Evolutionary conservation across 2,113 vertebrate species (phyloP), one percentile per base, ranked within the genome.

Genomic region (Stictonetta naevosa): DNA sequence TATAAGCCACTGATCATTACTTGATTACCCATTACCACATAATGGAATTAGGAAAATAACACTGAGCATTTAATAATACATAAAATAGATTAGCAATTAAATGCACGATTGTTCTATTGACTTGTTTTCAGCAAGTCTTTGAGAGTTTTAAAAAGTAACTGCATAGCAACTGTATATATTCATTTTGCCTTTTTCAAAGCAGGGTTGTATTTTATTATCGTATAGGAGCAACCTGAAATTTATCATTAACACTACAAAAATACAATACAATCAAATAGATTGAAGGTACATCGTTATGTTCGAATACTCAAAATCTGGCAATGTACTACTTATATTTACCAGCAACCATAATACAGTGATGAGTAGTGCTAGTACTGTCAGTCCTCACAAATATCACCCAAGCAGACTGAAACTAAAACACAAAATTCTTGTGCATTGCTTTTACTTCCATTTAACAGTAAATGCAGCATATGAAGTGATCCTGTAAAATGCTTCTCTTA

Each of bases 371-470:
- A 96, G 79, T 95, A 91, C 76, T 86, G 74, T 73, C 88, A 88
- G 69, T 83, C 66, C 92, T 90, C 90, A 86, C 63, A 95, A 92
- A 90, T 89, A 95, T 84, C 92, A 76, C 88, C 88, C 53, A 91
- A 93, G 68, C 75, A 87, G 81, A 93, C 86, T 92, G 79, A 87
- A 94, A 67, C 46, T 91, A 93, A 92, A 96, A 80, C 62, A 79
- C 63, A 53, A 36, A 90, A 68, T 92, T 96, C 67, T 64, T 93
- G 48, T 83, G 86, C 81, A 89, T 93, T 7, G 48, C 83, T 95
- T 76, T 94, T 94, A 86, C 28, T 94, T 94, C 86, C 92, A 93
- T 95, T 97, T 84, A 93, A 91, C 95, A 78, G 23, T 59, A 83
- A 85, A 92, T 18, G 38, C 34, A 72, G 86, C 33, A 50, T 77